Evolutionary conservation across 2,888 invertebrate genomes (phyloP), one percentile per base, ranked within the genome.

Genomic region (Drosophila niveifrons): DNA sequence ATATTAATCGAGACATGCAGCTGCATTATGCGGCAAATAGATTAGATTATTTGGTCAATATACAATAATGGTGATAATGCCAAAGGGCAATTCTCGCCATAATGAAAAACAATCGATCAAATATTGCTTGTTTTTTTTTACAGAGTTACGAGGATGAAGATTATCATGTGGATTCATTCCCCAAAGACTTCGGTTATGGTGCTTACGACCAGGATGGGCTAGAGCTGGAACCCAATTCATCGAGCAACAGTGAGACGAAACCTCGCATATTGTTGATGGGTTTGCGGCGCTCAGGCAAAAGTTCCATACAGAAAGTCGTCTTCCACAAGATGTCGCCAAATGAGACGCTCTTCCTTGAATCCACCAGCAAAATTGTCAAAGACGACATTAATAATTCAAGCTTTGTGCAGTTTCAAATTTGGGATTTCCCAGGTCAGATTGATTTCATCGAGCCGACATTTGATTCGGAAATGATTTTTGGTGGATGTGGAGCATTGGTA

Each of bases 311-410:
- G 92, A 99, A 99, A 94, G 99, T 99, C 3, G 99, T 99, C n/a
- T 99, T 99, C 92, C 99, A 99, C 92, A 99, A 99, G 94, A 99
- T 99, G 98, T 98, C 99, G 2, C 99, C 99, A 1, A 99, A 99
- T 93, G 99, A 99, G 93, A 99, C 99, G 0, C 93, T 99, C 59
- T 99, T 99, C 92, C 93, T 99, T 75, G 99, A 99, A 92, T 98
- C 98, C 77, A 99, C 99, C 53, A 98, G 98, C 92, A 98, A 99
- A 94, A 98, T 99, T 82, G 97, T 98, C 2, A 99, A 98, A 93
- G 99, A 99, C 93, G 98, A 99, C 91, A 98, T 99, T 73, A 98
- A 98, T 87, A 98, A 98, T 92, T 94, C 94, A 81, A 92, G 99
- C 89, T 99, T 99, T 94, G 98, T 99, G 55, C 99, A 99, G 92